These are phyloP conservation scores for Cylindroiulus punctatus DNA, from an alignment of 2,888 invertebrate genomes.

Conservation along the genomic window DNA sequence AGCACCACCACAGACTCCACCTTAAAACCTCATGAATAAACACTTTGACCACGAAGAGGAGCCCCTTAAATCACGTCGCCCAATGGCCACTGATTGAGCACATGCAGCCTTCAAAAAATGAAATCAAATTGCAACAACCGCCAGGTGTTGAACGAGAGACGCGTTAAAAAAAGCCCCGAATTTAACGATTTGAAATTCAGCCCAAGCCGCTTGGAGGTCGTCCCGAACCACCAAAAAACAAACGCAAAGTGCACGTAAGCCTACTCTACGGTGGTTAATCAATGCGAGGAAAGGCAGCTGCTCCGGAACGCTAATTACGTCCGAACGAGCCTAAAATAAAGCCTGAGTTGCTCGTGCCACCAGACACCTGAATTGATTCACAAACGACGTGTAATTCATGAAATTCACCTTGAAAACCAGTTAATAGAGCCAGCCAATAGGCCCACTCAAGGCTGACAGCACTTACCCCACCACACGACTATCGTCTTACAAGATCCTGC, in stretches of 20 bases:
- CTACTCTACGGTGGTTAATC: background rate
- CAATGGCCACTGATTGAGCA: background rate
- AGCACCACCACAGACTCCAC: too few species aligned
- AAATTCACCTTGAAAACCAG: constrained; percentile 47
- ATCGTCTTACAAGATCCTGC: constrained; percentile 34
- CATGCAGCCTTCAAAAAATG: background rate
- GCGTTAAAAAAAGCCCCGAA: background rate
- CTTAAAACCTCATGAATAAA: too few species aligned
- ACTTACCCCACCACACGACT: constrained; percentile 11
- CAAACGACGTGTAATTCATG: constrained; percentile 31
- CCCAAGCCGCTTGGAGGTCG: background rate
- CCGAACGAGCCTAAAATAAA: constrained; percentile 17
- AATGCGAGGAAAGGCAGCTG: background rate
- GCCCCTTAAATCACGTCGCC: background rate
- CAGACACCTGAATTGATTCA: constrained; percentile 13
- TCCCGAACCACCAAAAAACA: background rate
- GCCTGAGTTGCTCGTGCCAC: constrained; percentile 39
- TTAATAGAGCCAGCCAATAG: background rate
- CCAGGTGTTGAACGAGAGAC: background rate
- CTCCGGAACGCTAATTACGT: background rate
- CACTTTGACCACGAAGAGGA: background rate
- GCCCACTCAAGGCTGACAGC: constrained; percentile 9
- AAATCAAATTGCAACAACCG: constrained; percentile 13
- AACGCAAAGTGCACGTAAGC: background rate
- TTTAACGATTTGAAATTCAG: constrained; percentile 10